Evolutionary conservation across 1,140 invertebrate genomes (phyloP).

Genomic region (Dinoponera quadriceps): DNA sequence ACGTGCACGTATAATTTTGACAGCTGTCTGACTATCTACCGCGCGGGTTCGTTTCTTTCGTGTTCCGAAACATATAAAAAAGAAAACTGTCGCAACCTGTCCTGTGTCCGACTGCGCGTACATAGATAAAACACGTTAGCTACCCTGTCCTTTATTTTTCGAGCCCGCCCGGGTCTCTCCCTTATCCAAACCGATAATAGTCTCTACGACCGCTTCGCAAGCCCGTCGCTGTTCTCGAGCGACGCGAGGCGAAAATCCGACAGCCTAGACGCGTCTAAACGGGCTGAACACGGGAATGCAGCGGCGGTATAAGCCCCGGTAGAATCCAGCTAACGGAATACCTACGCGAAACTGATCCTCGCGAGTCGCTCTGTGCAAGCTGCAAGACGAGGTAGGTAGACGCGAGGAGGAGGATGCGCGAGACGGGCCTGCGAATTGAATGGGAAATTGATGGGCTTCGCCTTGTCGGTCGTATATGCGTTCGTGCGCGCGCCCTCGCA

Average conservation of each 20-base stretch:
- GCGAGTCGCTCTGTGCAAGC: constrained; percentile 14
- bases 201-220: too few relatives aligned
- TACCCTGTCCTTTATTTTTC: too few relatives aligned
- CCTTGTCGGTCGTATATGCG: constrained; percentile 75
- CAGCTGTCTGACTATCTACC: too few relatives aligned
- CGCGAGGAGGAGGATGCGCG: constrained; percentile 58
- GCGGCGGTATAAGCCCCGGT: constrained; percentile 4
- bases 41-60: too few relatives aligned
- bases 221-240: background rate
- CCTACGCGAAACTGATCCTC: constrained; percentile 31
- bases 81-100: too few relatives aligned
- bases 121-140: too few relatives aligned
- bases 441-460: constrained; percentile 80
- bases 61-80: too few relatives aligned
- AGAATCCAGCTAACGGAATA: constrained; percentile 38
- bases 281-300: constrained; percentile 33
- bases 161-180: too few relatives aligned
- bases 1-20: too few relatives aligned
- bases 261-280: constrained; percentile 20
- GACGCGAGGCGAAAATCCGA: constrained; percentile 31
- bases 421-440: constrained; percentile 74
- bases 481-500: constrained; percentile 52
- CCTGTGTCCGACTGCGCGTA: too few relatives aligned
- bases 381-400: constrained; percentile 40
- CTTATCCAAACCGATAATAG: too few relatives aligned